Conservation (phyloP, 2,797 vertebrate genomes). For the Lepus oiostolus region DNA sequence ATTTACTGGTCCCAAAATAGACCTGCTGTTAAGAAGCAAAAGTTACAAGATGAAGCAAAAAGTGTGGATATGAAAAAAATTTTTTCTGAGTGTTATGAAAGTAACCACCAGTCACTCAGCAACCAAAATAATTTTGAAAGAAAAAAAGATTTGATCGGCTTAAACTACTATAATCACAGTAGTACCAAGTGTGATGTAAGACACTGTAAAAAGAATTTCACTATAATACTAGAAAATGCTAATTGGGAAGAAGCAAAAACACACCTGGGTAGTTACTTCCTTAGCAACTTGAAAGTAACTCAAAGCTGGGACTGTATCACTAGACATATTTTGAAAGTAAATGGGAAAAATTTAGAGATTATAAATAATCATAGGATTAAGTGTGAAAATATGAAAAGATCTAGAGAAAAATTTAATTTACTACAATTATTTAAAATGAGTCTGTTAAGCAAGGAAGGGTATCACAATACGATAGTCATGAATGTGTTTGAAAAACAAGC, state of each 20-base stretch:
- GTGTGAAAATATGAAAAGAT: not conserved
- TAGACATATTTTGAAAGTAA: conserved; percentile 34
- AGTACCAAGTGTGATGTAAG: conserved; percentile 18
- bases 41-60: conserved; percentile 65
- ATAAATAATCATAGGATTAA: not conserved
- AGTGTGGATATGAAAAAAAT: not conserved
- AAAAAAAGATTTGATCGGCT: conserved; percentile 4
- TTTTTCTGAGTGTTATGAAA: conserved; percentile 44
- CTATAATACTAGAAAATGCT: not conserved
- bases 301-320: not conserved
- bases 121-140: not conserved
- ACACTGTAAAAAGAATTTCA: not conserved
- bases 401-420: conserved; percentile 21
- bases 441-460: conserved; percentile 30
- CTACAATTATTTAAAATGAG: conserved; percentile 23
- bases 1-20: conserved; percentile 59
- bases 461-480: not conserved
- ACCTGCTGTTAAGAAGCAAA: conserved; percentile 63
- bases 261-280: not conserved
- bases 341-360: not conserved
- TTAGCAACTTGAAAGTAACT: conserved; percentile 2
- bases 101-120: conserved; percentile 31
- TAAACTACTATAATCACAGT: not conserved
- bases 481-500: not conserved
- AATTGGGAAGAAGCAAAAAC: not conserved